Conservation (phyloP, 2,797 vertebrate species). For the Acrossocheilus wenchowensis region DNA sequence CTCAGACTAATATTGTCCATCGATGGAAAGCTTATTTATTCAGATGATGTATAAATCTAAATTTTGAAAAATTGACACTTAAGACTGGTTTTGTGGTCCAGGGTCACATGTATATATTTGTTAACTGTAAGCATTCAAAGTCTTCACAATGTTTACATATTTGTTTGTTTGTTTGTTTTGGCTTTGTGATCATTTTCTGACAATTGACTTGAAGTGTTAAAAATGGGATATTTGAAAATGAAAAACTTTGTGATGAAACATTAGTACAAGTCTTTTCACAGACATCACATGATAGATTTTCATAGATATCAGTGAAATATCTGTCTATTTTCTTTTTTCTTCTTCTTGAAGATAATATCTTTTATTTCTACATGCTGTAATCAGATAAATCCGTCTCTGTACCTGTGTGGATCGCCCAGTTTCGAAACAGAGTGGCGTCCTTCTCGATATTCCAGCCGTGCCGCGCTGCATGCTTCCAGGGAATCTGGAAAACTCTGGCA, state of each 20-base stretch:
- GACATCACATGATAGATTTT: background rate
- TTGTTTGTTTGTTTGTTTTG: background rate
- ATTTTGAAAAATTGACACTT: too few species aligned
- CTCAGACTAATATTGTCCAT: too few species aligned
- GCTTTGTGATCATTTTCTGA: background rate
- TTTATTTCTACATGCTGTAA: background rate
- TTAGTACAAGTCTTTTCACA: background rate
- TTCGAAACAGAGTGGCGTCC: conserved; percentile 83
- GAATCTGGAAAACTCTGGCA: conserved; percentile 80
- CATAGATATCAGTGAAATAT: background rate
- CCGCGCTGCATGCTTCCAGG: conserved; percentile 84
- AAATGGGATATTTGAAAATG: background rate
- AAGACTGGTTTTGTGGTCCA: too few species aligned
- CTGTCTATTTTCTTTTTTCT: too few species aligned
- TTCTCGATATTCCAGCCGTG: conserved; percentile 84
- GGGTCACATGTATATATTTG: background rate
- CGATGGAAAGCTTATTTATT: too few species aligned
- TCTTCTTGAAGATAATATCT: background rate
- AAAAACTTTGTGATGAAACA: background rate
- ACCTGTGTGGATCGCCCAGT: conserved; percentile 85
- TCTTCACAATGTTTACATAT: background rate
- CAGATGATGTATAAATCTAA: too few species aligned
- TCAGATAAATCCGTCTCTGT: background rate
- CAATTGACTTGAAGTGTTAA: too few species aligned
- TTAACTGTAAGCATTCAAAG: background rate